Percentiles rank a stretch among this genome's conserved stretches.
phyloP scores from a whole-genome alignment of 2,113 vertebrate species.

The Origma solitaria region DNA sequence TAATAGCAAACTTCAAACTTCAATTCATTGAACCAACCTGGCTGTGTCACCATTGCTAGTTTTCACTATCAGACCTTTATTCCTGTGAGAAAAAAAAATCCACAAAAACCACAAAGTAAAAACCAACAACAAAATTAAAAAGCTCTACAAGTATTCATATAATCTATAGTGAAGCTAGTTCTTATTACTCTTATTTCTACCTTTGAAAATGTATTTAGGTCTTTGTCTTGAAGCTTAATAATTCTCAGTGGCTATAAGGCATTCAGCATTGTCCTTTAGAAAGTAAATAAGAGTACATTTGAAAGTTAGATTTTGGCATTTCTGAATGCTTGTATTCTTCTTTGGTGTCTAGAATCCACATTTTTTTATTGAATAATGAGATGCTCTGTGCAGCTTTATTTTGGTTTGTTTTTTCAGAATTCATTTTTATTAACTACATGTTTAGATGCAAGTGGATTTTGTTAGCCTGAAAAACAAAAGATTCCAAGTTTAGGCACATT shows the following conservation, averaged over 20 bases:
- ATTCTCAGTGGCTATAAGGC: background rate
- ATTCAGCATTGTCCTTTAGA: background rate
- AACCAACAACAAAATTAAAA: background rate
- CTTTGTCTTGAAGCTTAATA: background rate
- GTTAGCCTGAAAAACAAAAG: background rate
- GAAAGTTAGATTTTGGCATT: background rate
- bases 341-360: background rate
- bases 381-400: background rate
- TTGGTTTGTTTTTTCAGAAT: background rate
- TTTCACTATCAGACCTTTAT: background rate
- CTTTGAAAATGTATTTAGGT: background rate
- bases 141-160: background rate
- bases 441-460: background rate
- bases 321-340: background rate
- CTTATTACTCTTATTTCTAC: background rate
- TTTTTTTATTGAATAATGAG: background rate
- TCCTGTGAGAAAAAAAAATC: background rate
- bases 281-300: background rate
- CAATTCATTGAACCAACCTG: background rate
- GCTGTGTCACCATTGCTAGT: fast-evolving
- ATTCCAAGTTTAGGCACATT: background rate
- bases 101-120: fast-evolving
- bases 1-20: background rate
- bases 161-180: background rate
- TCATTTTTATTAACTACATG: background rate